Conservation (phyloP, 2,888 invertebrate genomes). For the Corythucha ciliata region DNA sequence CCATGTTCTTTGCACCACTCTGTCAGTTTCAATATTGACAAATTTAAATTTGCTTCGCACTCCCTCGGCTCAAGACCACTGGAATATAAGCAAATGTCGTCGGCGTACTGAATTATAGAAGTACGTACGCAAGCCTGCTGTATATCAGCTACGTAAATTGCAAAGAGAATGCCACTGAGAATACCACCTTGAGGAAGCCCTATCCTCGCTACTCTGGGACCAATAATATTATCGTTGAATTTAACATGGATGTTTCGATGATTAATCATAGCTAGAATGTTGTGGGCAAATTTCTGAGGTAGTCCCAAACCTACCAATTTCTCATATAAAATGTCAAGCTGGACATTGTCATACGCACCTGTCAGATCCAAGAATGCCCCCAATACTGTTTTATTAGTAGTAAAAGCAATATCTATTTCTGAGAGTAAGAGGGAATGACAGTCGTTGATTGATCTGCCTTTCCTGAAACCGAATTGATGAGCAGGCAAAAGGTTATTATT, state of each 20-base stretch:
- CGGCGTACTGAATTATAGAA: background rate
- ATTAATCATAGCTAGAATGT: background rate
- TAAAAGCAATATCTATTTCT: background rate
- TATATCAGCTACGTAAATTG: background rate
- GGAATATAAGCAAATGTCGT: conserved; percentile 5
- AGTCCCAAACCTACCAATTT: too few relatives aligned
- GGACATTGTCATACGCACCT: conserved; percentile 4
- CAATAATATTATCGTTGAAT: background rate
- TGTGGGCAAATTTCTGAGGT: background rate
- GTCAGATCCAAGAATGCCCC: background rate
- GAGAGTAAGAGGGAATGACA: background rate
- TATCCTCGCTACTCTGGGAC: background rate
- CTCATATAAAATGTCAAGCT: background rate
- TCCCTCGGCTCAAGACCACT: too few relatives aligned
- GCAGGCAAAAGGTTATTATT: background rate
- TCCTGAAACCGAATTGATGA: background rate
- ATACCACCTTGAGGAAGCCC: conserved; percentile 2
- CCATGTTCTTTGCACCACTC: too few relatives aligned
- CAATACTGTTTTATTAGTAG: background rate
- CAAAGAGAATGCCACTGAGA: background rate
- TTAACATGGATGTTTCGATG: conserved; percentile 2
- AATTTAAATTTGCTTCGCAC: too few relatives aligned
- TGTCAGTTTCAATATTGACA: too few relatives aligned
- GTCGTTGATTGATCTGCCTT: background rate
- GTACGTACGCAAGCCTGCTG: background rate